phyloP scores from a whole-genome alignment of 2,888 invertebrate species.

The Scaptomyza caliginosa region DNA sequence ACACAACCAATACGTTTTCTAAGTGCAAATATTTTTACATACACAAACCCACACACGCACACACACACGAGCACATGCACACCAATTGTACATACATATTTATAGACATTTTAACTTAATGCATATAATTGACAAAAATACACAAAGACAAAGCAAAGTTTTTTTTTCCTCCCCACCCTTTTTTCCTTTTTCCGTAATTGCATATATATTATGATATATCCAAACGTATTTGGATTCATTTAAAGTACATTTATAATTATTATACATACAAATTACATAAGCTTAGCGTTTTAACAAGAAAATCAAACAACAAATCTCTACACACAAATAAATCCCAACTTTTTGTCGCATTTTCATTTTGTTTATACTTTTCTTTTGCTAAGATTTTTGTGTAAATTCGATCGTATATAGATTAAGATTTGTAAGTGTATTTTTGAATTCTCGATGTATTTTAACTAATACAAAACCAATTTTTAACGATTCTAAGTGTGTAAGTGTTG shows the following conservation, averaged over 20 bases:
- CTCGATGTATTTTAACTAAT: not conserved
- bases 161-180: too few relatives aligned
- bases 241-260: not conserved
- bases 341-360: not conserved
- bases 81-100: not conserved
- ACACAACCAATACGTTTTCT: not conserved
- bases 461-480: not conserved
- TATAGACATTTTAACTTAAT: not conserved
- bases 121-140: too few relatives aligned
- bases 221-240: not conserved
- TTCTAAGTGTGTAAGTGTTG: not conserved
- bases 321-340: not conserved
- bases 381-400: too few relatives aligned
- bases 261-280: not conserved
- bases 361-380: not conserved
- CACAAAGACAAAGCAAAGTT: too few relatives aligned
- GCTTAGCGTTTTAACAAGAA: not conserved
- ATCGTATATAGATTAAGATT: too few relatives aligned
- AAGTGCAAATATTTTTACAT: not conserved
- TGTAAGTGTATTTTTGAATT: not conserved
- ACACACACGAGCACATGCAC: not conserved
- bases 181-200: too few relatives aligned
- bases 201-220: too few relatives aligned
- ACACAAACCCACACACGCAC: not conserved
- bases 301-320: not conserved